phyloP scores from a whole-genome alignment of 2,113 vertebrate species.

The Dendrocopos noguchii region DNA sequence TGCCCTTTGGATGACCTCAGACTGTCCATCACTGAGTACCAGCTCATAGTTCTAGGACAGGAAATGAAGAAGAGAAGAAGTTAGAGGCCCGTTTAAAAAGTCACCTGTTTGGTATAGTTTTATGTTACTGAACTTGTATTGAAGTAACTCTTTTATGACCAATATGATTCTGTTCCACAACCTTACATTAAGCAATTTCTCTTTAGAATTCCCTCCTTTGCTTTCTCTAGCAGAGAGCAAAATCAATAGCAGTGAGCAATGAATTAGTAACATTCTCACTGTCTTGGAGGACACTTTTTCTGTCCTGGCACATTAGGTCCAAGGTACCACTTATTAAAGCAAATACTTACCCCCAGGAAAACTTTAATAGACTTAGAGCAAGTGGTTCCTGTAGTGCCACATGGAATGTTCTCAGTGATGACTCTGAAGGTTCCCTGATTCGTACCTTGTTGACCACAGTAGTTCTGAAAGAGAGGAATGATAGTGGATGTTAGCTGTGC shows the following conservation, averaged over 20 bases:
- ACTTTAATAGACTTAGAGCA: slow-evolving; percentile 94
- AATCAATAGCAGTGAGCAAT: background rate
- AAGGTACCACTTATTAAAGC: background rate
- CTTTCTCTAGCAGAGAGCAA: background rate
- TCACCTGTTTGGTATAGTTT: background rate
- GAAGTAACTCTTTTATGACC: background rate
- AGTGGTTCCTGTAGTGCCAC: slow-evolving; percentile 90
- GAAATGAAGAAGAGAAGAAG: background rate
- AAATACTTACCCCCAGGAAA: slow-evolving; percentile 82
- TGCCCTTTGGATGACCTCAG: slow-evolving; percentile 79
- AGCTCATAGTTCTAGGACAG: slow-evolving; percentile 83
- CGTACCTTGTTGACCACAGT: slow-evolving; percentile 71
- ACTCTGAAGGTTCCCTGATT: slow-evolving; percentile 82
- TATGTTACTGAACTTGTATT: background rate
- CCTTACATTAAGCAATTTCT: background rate
- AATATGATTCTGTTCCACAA: background rate
- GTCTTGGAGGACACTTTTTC: background rate
- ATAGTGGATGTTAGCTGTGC: background rate
- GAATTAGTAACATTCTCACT: background rate
- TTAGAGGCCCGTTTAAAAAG: background rate
- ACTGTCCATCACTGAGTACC: slow-evolving; percentile 80
- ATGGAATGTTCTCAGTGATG: slow-evolving; percentile 91
- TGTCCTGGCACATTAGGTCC: background rate
- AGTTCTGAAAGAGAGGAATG: slow-evolving; percentile 77
- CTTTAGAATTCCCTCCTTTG: background rate